Conservation (phyloP, 2,113 vertebrate genomes). For the Saiga tatarica region DNA sequence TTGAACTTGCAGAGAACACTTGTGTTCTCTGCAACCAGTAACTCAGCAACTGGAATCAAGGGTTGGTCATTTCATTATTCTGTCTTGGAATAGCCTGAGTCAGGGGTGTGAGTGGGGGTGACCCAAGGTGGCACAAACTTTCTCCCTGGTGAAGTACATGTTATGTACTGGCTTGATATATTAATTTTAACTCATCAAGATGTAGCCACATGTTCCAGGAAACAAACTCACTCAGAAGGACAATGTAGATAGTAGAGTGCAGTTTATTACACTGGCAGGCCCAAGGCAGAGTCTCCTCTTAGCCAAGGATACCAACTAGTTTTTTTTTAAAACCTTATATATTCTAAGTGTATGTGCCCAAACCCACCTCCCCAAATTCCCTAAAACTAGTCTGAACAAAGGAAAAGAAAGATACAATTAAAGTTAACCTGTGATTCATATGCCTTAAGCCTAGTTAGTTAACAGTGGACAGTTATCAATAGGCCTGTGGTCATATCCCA, state of each 20-base stretch:
- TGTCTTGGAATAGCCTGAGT: neutral
- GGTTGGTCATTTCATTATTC: neutral
- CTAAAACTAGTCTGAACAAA: neutral
- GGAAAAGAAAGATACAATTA: neutral
- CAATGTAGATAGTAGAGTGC: neutral
- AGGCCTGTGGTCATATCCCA: neutral
- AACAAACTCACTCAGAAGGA: neutral
- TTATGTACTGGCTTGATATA: neutral
- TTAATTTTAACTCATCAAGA: neutral
- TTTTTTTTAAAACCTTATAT: neutral
- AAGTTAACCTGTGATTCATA: neutral
- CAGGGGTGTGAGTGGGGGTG: accelerated
- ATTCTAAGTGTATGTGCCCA: neutral
- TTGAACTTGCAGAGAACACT: neutral
- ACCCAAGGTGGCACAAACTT: neutral
- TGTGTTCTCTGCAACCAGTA: neutral
- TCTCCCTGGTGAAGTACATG: neutral
- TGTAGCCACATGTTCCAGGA: neutral
- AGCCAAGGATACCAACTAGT: neutral
- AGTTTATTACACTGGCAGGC: neutral
- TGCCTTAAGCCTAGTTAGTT: neutral
- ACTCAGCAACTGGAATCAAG: neutral
- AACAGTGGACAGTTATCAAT: neutral
- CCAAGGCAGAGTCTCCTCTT: neutral
- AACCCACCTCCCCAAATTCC: neutral